Evolutionary conservation across 2,113 vertebrate species (phyloP), one percentile per base, ranked within the genome.

Genomic region (human (Homo sapiens)): DNA sequence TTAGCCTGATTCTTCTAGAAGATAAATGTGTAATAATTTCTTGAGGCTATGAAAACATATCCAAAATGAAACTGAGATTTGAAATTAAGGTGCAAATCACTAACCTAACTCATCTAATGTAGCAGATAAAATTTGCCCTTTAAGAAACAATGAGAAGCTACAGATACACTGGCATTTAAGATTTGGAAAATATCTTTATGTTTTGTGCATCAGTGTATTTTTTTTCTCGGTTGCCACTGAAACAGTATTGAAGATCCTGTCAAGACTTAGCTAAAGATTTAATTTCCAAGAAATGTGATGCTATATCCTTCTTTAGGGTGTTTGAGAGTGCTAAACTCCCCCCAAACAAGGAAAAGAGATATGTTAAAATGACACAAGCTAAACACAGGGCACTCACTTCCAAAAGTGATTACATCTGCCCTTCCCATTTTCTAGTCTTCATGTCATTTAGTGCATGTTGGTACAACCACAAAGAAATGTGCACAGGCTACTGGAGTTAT

Each of bases 1-100:
- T 93, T 22, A 81, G 72, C 14, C 38, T 52, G 18, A 57, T 85
- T 83, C 16, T 18, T 70, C 87, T n/a, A 85, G 66, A 75, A 72
- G 89, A 96, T 68, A 72, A 95, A 82, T 5, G 13, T 38, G 0
- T 38, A 90, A 79, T 85, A 80, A 95, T 89, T 84, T 94, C 17
- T 81, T 30, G 48, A 70, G 32, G 11, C 23, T 93, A 79, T 78
- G 17, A 79, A 73, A 89, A 88, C 43, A 73, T 4, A 80, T 52
- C 25, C 2, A 18, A 90, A 90, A 70, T 45, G 30, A 70, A 89
- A 81, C 0, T 75, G 45, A 88, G 38, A 57, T 82, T 94, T 86
- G 27, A 93, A 94, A 27, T 96, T 94, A 61, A 97, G 43, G 16
- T 87, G 4, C 11, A 79, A 90, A 72, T 85, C 16, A 45, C 2